Conservation (phyloP, 1,140 invertebrate species). For the Drosophila mojavensis region DNA sequence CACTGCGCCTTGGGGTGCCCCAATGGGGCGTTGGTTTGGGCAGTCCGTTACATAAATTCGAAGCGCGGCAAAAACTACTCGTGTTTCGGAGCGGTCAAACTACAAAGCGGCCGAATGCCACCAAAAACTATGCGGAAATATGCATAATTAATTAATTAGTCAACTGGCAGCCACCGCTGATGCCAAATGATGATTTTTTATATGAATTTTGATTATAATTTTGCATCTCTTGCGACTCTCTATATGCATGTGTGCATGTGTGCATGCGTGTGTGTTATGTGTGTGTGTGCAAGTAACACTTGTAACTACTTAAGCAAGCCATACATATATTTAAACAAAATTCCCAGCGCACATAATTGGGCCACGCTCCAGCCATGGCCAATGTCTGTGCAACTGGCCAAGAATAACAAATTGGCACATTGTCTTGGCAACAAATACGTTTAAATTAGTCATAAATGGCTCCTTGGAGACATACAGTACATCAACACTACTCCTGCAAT, state of each 20-base stretch:
- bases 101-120: slow-evolving; percentile 61
- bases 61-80: slow-evolving; percentile 61
- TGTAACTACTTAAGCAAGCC: slow-evolving; percentile 19
- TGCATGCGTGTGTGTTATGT: neutral
- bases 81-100: slow-evolving; percentile 67
- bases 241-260: neutral
- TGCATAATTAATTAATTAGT: slow-evolving; percentile 79
- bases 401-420: slow-evolving; percentile 61
- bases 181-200: slow-evolving; percentile 30
- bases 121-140: slow-evolving; percentile 63
- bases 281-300: slow-evolving; percentile 8
- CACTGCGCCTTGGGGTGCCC: slow-evolving; percentile 50
- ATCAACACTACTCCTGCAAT: slow-evolving; percentile 62
- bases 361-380: slow-evolving; percentile 16
- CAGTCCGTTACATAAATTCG: slow-evolving; percentile 64
- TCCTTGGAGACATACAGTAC: slow-evolving; percentile 57
- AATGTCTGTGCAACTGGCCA: slow-evolving; percentile 17
- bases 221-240: slow-evolving; percentile 50
- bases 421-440: slow-evolving; percentile 66
- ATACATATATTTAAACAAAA: slow-evolving; percentile 25
- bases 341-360: slow-evolving; percentile 13
- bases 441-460: slow-evolving; percentile 69
- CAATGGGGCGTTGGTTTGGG: slow-evolving; percentile 66
- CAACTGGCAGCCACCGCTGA: slow-evolving; percentile 22
- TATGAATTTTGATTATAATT: slow-evolving; percentile 11